Base-by-base conservation (phyloP, 1,140 invertebrate genomes). In the Euura lappo region DNA sequence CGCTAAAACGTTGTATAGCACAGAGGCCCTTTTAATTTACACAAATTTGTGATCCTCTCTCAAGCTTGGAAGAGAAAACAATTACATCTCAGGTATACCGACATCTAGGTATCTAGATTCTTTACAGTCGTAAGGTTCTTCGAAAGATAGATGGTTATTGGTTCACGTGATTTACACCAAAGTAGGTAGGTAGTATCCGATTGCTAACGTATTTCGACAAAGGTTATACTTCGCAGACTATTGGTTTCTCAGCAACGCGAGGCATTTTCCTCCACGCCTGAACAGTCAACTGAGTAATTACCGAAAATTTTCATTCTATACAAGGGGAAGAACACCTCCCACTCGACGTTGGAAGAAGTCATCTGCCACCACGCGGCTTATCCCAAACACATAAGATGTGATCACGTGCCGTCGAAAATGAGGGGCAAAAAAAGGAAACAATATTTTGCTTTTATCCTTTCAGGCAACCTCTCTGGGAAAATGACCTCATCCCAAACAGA, bases 241-340 rank as follows among this genome's bases (percentile, higher is more conserved):
- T 60, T 3, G 8, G 51, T 60, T n/a, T n/a, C 51, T 11, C 8
- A n/a, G 51, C 51, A 60, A n/a, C 3, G 51, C 51, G 13, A 60
- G 51, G 13, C 51, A 60, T 60, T 60, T 60, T 60, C 51, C 4
- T 60, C 13, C 51, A 60, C 51, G 51, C 51, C 10, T 11, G 51
- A 60, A n/a, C 51, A 60, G 51, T 60, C 51, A 60, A 60, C 51
- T 60, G 51, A 60, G 51, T 60, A 60, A 60, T 60, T 60, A 60
- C 51, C 3, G 13, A n/a, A 60, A n/a, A 60, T 60, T 60, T 60
- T 60, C 13, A 60, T 60, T 11, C 51, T n/a, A 60, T 60, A 60
- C 8, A n/a, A n/a, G 13, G 10, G 3, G 10, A 8, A 0, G 51
- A 11, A 3, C 13, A 6, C 28, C 28, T 28, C 28, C 28, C 28